These are phyloP conservation scores for Hippocampus barbouri DNA, from an alignment of 2,113 vertebrate species.

Conservation along the genomic window DNA sequence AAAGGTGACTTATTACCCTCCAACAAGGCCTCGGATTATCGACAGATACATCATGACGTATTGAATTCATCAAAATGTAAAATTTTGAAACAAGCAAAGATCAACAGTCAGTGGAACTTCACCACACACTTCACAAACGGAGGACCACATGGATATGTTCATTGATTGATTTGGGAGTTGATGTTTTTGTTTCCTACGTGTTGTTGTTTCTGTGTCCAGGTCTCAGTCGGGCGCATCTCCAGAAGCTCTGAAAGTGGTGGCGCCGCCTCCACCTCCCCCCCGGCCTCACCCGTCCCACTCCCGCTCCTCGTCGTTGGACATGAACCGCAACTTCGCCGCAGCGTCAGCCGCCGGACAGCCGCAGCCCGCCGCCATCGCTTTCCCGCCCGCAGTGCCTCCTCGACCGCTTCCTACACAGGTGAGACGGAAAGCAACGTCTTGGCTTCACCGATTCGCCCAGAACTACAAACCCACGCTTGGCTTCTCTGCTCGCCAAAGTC, in stretches of 20 bases:
- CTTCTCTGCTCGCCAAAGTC: constrained; percentile 61
- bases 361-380: constrained; percentile 81
- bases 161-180: background rate
- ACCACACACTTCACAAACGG: too few species aligned
- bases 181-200: too few species aligned
- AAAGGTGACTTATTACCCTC: constrained; percentile 75
- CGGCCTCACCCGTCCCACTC: constrained; percentile 92
- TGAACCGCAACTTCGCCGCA: constrained; percentile 89
- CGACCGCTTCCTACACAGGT: constrained; percentile 93
- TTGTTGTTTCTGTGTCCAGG: constrained; percentile 56
- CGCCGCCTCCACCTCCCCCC: constrained; percentile 91
- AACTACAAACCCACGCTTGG: background rate
- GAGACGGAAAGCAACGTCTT: background rate
- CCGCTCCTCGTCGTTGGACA: constrained; percentile 94
- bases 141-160: background rate
- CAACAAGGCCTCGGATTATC: background rate
- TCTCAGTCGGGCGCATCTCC: constrained; percentile 97
- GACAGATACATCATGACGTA: background rate
- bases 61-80: background rate
- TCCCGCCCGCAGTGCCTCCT: constrained; percentile 95
- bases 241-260: constrained; percentile 78
- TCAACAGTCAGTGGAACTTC: too few species aligned
- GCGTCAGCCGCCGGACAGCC: constrained; percentile 79
- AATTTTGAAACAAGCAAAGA: background rate
- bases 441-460: background rate